Conservation (phyloP, 2,797 vertebrate genomes). For the Alectoris magna region DNA sequence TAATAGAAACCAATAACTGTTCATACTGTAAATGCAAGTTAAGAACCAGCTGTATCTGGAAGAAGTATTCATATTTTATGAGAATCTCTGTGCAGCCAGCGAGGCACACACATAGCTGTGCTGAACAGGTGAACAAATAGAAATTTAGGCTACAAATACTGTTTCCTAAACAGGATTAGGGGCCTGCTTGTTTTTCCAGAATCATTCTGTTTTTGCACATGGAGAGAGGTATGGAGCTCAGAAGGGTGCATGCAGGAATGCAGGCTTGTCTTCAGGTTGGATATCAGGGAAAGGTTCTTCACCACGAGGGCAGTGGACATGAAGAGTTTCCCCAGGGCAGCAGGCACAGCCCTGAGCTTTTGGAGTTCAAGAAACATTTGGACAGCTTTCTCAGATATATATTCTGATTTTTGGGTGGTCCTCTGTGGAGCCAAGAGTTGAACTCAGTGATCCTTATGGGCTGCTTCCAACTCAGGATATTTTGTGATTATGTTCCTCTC, state of each 20-base stretch:
- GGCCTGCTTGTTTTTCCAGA: neutral
- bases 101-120: constrained; percentile 11
- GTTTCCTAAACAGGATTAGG: neutral
- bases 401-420: too few relatives aligned
- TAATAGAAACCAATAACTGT: constrained; percentile 45
- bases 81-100: neutral
- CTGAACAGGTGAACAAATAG: constrained; percentile 7
- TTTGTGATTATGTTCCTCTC: neutral
- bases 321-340: too few relatives aligned
- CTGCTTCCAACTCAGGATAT: too few relatives aligned
- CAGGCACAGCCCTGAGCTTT: too few relatives aligned
- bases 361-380: too few relatives aligned
- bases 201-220: neutral
- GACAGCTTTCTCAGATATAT: too few relatives aligned
- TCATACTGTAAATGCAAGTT: constrained; percentile 36
- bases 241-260: accelerated
- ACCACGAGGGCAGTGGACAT: too few relatives aligned
- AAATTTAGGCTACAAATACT: neutral
- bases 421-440: too few relatives aligned
- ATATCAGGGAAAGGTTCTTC: too few relatives aligned
- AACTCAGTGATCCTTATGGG: too few relatives aligned
- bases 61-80: constrained; percentile 62
- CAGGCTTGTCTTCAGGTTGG: accelerated
- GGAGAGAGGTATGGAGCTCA: accelerated
- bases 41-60: neutral